Base-by-base conservation (phyloP, 64 coral and sea anemone genomes). In the Astreopora myriophthalma region DNA sequence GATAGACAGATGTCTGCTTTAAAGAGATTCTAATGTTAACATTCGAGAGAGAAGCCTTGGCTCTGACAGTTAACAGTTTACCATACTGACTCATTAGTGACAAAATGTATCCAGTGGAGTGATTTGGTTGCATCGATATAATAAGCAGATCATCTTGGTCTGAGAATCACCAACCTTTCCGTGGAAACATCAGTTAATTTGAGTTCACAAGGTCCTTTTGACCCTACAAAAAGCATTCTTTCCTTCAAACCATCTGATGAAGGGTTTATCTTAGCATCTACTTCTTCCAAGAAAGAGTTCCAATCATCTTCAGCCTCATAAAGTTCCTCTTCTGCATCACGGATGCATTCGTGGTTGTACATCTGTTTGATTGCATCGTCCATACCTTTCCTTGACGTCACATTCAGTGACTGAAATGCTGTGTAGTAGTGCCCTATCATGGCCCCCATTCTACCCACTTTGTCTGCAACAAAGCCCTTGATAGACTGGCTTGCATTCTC, bases 231-330 rank as follows among this genome's bases (percentile, higher is more conserved):
- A 60, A 98, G 60, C 27, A 77, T 28, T 58, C 22, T 20, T 14
- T 71, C 65, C 4, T 27, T 52, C 25, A 48, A 69, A 34, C 14
- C 29, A 67, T 27, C 29, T 12, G 28, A 14, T 27, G 37, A 38
- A 44, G 71, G 48, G 76, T 87, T 46, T 8, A 99, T 26, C 69
- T 87, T 84, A 34, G 30, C 30, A 93, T 95, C 97, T 78, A 93
- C 85, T 22, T 91, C 84, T 60, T 88, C 26, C 38, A 99, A 65
- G 75, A 99, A 99, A 1, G 29, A 32, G 82, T 99, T 25, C 93
- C 93, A 99, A 2, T 61, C 80, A 30, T 86, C 81, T 71, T 99
- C 97, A 35, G 67, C 76, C 40, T 94, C 80, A 27, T 91, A 64
- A 24, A 99, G 74, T 1, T 72, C 86, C 8, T 99, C 97, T 28